These are phyloP conservation scores for Antigone vipio DNA, from an alignment of 2,113 vertebrate genomes.

Conservation along the genomic window DNA sequence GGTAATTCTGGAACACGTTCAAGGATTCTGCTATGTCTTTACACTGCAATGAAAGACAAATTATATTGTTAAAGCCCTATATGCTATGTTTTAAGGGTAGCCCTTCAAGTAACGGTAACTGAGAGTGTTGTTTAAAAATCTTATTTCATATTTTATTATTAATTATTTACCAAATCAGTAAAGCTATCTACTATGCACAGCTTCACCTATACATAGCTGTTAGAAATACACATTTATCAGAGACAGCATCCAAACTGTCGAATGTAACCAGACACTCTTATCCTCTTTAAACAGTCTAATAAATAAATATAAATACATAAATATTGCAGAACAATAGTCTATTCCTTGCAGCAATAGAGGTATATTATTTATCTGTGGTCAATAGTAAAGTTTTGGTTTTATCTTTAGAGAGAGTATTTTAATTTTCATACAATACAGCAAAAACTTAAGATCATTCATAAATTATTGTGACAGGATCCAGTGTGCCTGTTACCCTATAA, in stretches of 20 bases:
- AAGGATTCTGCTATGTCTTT: not conserved
- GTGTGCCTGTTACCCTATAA: not conserved
- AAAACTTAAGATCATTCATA: not conserved
- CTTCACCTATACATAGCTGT: not conserved
- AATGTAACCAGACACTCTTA: not conserved
- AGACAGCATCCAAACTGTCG: not conserved
- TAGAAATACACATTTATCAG: not conserved
- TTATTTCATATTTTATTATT: not conserved
- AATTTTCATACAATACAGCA: not conserved
- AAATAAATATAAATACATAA: conserved; percentile 55
- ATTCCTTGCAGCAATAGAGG: not conserved
- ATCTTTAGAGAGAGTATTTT: conserved; percentile 8
- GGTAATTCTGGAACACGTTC: not conserved
- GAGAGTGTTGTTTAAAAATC: not conserved
- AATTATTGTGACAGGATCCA: not conserved
- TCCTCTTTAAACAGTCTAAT: not conserved
- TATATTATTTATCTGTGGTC: not conserved
- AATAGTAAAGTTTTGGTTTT: not conserved
- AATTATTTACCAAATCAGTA: not conserved
- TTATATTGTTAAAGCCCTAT: not conserved
- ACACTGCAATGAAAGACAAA: not conserved
- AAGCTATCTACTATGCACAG: not conserved
- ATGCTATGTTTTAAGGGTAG: not conserved
- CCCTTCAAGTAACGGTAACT: not conserved
- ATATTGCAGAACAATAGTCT: not conserved